Conservation (phyloP, 2,113 vertebrate genomes). For the Ancistrus triradiatus region DNA sequence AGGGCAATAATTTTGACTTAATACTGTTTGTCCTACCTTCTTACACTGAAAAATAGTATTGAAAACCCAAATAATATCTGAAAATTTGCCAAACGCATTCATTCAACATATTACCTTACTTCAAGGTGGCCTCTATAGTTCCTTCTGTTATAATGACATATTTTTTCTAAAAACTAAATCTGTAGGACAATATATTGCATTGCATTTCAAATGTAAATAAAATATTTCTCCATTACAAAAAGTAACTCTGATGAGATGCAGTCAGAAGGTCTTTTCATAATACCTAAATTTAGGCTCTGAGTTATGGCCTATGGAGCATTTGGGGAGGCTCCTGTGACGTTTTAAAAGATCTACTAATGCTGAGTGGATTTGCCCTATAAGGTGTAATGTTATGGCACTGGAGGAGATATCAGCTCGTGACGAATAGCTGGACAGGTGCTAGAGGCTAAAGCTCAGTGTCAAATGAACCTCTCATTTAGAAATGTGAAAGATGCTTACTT, state of each 20-base stretch:
- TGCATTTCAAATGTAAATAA: background rate
- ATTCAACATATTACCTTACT: background rate
- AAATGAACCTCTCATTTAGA: conserved; percentile 76
- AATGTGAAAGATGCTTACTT: conserved; percentile 78
- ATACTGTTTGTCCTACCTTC: too few species aligned
- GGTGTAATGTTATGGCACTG: conserved; percentile 76
- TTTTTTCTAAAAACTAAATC: background rate
- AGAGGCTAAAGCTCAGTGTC: conserved; percentile 69
- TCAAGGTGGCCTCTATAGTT: too few species aligned
- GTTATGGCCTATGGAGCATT: conserved; percentile 64
- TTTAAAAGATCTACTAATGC: conserved; percentile 70
- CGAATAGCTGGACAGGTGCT: conserved; percentile 86
- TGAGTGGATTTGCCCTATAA: conserved; percentile 71
- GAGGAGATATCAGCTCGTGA: conserved; percentile 77
- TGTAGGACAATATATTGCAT: background rate
- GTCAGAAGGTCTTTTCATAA: conserved; percentile 57
- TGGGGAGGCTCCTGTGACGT: conserved; percentile 69
- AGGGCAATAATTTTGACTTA: too few species aligned
- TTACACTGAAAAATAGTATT: too few species aligned
- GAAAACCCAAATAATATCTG: too few species aligned
- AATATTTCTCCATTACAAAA: conserved; percentile 1
- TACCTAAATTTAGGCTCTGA: conserved; percentile 76
- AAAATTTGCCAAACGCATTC: background rate
- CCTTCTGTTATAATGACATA: background rate
- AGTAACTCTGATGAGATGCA: conserved; percentile 42